Percentiles rank a stretch among this genome's conserved stretches.
phyloP scores from a whole-genome alignment of 2,888 invertebrate species.

The Lydus trimaculatus region DNA sequence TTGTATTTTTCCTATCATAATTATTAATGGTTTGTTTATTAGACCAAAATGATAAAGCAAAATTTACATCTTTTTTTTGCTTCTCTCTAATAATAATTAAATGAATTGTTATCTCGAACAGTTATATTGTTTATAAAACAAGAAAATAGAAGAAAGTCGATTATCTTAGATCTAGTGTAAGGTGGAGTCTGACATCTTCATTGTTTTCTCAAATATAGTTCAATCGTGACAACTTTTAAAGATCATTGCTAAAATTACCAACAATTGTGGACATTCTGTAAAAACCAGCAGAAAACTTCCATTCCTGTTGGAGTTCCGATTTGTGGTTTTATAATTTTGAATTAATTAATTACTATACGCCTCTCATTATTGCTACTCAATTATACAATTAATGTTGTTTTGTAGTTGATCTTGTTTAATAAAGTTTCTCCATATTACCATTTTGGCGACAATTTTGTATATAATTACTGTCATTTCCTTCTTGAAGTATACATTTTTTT shows the following conservation, averaged over 20 bases:
- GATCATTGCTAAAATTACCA: neutral
- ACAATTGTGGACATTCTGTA: neutral
- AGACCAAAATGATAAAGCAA: neutral
- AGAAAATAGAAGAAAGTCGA: neutral
- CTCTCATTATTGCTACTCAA: neutral
- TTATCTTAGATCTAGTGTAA: neutral
- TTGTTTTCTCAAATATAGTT: neutral
- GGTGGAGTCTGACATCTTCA: neutral
- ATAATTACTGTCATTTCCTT: neutral
- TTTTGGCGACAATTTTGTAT: neutral
- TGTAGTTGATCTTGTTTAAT: neutral
- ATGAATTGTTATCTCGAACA: neutral
- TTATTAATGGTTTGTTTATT: neutral
- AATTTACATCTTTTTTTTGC: neutral
- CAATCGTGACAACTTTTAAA: neutral
- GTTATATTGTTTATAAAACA: neutral
- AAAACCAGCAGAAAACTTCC: neutral
- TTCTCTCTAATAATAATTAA: neutral
- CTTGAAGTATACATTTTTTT: too few relatives aligned
- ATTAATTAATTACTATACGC: conserved; percentile 19
- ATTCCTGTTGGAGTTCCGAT: neutral
- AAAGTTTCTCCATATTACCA: neutral
- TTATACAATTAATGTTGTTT: neutral
- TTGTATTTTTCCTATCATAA: neutral
- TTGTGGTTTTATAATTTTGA: neutral